Evolutionary conservation across 2,888 invertebrate species (phyloP).

Genomic region (Cactoblastis cactorum): DNA sequence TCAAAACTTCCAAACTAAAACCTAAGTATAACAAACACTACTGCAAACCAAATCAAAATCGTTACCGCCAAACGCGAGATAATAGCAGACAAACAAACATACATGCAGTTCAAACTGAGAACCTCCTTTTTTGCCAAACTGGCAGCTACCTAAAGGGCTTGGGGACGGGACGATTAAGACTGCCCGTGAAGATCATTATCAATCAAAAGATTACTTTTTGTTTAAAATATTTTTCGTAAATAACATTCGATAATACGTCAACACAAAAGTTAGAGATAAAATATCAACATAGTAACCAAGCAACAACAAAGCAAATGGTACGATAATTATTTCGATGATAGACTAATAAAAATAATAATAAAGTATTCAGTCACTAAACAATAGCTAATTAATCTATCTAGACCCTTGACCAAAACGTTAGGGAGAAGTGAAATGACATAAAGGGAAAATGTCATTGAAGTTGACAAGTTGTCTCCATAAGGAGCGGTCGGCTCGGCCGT

Average conservation of each 20-base stretch:
- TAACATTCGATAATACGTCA: not conserved
- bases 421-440: not conserved
- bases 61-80: no score
- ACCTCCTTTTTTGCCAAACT: no score
- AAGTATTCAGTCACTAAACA: not conserved
- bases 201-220: no score
- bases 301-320: not conserved
- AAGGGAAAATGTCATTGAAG: not conserved
- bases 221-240: no score
- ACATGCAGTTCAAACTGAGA: no score
- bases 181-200: no score
- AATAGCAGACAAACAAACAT: no score
- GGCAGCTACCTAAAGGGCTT: no score
- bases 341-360: slow-evolving; percentile 11
- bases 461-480: not conserved
- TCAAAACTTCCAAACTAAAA: no score
- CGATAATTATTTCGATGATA: not conserved
- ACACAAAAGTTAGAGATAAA: not conserved
- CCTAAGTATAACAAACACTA: no score
- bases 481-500: not conserved
- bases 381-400: not conserved
- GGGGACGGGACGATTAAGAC: no score
- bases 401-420: not conserved
- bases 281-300: not conserved
- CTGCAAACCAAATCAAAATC: no score